These are phyloP conservation scores for Crocallis elinguaria DNA, from an alignment of 2,888 invertebrate species.

Conservation along the genomic window DNA sequence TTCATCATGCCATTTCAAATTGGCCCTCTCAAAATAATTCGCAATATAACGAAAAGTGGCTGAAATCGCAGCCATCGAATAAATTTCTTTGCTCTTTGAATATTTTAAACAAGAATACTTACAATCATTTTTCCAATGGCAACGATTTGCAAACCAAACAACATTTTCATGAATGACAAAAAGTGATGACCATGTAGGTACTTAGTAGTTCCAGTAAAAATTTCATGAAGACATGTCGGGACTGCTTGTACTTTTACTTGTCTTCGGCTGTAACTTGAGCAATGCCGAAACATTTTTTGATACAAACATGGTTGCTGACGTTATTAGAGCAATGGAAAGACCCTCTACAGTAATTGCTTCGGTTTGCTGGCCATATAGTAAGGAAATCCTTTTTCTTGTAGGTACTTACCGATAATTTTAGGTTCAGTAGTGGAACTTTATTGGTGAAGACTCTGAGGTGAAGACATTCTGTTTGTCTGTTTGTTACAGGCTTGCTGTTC, in stretches of 20 bases:
- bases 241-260: conserved; percentile 23
- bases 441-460: too few relatives aligned
- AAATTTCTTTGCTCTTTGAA: conserved; percentile 12
- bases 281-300: conserved; percentile 45
- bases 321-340: conserved; percentile 55
- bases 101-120: conserved; percentile 23
- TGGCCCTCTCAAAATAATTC: too few relatives aligned
- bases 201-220: neutral
- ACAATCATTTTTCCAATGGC: conserved; percentile 19
- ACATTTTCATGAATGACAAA: conserved; percentile 12
- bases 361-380: conserved; percentile 63
- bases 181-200: neutral
- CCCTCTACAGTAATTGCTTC: conserved; percentile 58
- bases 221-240: conserved; percentile 29
- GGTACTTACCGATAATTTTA: too few relatives aligned
- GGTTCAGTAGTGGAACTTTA: too few relatives aligned
- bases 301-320: conserved; percentile 52
- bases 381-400: conserved; percentile 25
- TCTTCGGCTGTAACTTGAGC: conserved; percentile 33
- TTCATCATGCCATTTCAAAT: too few relatives aligned
- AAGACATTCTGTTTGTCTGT: too few relatives aligned
- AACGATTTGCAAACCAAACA: conserved; percentile 40
- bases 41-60: neutral
- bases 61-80: neutral
- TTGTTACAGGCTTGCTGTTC: too few relatives aligned